Evolutionary conservation across 2,888 invertebrate genomes (phyloP).

Genomic region (Eupithecia inturbata): DNA sequence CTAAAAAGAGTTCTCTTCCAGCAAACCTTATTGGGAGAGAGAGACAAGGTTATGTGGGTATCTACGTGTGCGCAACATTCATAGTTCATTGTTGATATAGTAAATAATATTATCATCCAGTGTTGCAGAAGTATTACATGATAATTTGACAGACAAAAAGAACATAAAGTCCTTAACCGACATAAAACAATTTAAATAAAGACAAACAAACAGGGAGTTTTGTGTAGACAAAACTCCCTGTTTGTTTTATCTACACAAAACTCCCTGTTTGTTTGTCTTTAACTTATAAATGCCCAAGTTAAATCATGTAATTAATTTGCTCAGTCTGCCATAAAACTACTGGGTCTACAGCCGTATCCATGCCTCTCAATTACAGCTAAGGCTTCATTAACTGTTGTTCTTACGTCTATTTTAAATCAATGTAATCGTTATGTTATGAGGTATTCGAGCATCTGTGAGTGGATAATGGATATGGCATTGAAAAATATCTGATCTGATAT

Average conservation of each 20-base stretch:
- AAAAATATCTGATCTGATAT: no score
- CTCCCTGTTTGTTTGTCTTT: not conserved
- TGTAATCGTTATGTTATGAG: not conserved
- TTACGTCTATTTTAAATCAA: not conserved
- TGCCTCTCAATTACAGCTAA: conserved; percentile 3
- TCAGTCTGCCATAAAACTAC: conserved; percentile 11
- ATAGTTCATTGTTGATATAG: no score
- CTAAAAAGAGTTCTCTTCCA: no score
- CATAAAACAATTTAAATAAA: no score
- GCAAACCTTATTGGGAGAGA: no score
- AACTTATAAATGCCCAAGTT: not conserved
- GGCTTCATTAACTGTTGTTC: conserved; percentile 2
- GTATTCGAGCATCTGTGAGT: not conserved
- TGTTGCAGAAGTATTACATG: not conserved
- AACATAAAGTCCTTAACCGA: not conserved
- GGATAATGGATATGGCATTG: not conserved
- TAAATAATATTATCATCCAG: no score
- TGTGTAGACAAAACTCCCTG: no score
- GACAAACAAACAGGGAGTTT: no score
- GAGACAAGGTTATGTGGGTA: no score
- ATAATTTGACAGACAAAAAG: not conserved
- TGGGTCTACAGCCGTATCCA: conserved; percentile 6
- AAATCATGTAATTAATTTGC: not conserved
- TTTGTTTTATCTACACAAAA: no score
- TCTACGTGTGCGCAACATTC: no score